Evolutionary conservation across 1,140 invertebrate genomes (phyloP), one percentile per base, ranked within the genome.

Genomic region (Holcopasites calliopsidis): DNA sequence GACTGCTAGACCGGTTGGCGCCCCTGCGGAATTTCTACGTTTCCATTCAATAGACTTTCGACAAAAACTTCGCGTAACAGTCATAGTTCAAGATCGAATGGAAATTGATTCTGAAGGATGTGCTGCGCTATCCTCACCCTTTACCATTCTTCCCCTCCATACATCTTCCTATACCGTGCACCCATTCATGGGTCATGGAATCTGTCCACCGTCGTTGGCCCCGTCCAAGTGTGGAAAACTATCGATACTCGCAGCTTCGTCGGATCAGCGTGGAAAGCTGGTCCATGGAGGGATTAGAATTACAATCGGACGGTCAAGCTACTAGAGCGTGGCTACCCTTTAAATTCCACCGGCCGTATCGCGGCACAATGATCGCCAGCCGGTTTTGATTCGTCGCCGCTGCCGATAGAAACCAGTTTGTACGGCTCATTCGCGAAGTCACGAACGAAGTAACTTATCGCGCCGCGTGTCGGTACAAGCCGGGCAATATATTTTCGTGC

Each of bases 401-500:
- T 74, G 50, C 71, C 71, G 66, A 74, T 74, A 33, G 71, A 55
- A 66, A 74, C 50, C 61, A 74, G 71, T 66, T 74, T 74, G 71
- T 74, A 66, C 61, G 71, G 35, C 61, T 74, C 61, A 66, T 74
- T 74, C 71, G 50, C 71, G 61, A n/a, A 42, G 71, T 74, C 71
- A 74, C 71, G 71, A 74, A 74, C 65, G 57, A 74, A 74, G 71
- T 74, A 66, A 74, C 57, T 69, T 70, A 62, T 52, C 72, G 65
- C 60, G 47, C 21, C 8, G 47, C 47, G 49, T 58, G 60, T 49
- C 38, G n/a, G 66, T 75, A 80, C 65, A 44, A 66, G 58, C 74
- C 52, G 44, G 38, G 61, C 71, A 66, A 74, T 66, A 74, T 74
- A 74, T 74, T 74, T 66, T 66, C 71, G 62, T 47, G 62, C 49